A percentile compares a stretch with the other conserved stretches of the same genome.
Evolutionary conservation across 2,888 invertebrate species (phyloP).

Genomic region (Megastigmus dorsalis): DNA sequence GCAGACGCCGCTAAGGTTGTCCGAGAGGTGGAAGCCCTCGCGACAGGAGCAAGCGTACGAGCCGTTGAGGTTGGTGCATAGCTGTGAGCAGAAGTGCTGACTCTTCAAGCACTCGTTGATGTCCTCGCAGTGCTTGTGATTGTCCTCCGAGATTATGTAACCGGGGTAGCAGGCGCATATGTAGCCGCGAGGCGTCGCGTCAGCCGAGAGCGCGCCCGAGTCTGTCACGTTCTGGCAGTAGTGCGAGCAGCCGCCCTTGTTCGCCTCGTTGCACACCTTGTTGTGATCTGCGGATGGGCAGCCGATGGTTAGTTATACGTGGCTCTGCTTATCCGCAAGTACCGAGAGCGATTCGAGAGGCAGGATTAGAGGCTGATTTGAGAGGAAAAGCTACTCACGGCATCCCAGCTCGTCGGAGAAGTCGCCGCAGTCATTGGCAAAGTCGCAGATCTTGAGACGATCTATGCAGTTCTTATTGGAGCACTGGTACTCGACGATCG

Average conservation of each 20-base stretch:
- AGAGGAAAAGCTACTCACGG: conserved; percentile 76
- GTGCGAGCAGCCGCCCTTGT: conserved; percentile 92
- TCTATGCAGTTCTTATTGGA: conserved; percentile 91
- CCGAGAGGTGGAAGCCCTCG: conserved; percentile 86
- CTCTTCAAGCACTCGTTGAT: conserved; percentile 92
- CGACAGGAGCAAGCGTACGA: conserved; percentile 91
- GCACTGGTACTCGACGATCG: conserved; percentile 88
- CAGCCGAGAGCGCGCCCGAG: conserved; percentile 26
- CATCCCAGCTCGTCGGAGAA: conserved; percentile 93
- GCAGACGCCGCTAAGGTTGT: conserved; percentile 88
- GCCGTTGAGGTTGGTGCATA: conserved; percentile 94
- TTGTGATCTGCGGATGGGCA: conserved; percentile 72
- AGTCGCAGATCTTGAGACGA: conserved; percentile 87
- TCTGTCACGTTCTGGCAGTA: conserved; percentile 90
- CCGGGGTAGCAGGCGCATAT: conserved; percentile 93
- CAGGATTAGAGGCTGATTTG: not conserved
- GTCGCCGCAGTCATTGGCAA: conserved; percentile 93
- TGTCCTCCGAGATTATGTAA: conserved; percentile 86
- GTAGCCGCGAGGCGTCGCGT: conserved; percentile 79
- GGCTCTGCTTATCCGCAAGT: too few relatives aligned
- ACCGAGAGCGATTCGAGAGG: not conserved
- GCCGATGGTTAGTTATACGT: too few relatives aligned
- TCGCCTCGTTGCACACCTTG: conserved; percentile 72
- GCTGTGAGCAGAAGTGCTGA: conserved; percentile 92
- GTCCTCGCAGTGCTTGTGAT: conserved; percentile 90